phyloP scores from a whole-genome alignment of 2,797 vertebrate genomes.

The Lepus oiostolus region DNA sequence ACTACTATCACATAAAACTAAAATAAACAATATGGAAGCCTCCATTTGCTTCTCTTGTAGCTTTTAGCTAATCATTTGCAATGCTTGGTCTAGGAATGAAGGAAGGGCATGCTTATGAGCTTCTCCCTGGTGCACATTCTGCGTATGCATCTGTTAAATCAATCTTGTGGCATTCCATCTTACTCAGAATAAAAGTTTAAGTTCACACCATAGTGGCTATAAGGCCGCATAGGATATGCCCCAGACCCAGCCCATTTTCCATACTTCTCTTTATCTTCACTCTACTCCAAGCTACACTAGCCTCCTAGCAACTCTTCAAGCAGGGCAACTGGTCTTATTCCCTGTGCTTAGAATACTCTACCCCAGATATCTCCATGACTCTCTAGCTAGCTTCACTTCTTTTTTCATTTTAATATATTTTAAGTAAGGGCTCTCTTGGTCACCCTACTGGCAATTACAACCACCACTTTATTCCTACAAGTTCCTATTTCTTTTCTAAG shows the following conservation, averaged over 20 bases:
- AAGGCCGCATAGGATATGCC: background rate
- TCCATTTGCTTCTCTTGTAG: background rate
- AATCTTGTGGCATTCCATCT: background rate
- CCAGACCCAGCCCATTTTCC: background rate
- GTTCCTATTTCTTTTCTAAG: background rate
- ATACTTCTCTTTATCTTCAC: background rate
- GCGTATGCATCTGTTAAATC: background rate
- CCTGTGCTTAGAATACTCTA: background rate
- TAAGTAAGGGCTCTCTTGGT: background rate
- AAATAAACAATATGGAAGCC: background rate
- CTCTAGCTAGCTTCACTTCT: background rate
- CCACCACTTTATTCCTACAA: background rate
- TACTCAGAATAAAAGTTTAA: background rate
- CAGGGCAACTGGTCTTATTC: background rate
- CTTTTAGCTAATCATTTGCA: background rate
- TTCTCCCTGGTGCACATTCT: background rate
- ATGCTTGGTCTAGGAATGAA: background rate
- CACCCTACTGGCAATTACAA: background rate
- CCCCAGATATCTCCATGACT: background rate
- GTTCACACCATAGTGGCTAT: background rate
- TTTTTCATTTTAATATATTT: slow-evolving; percentile 9
- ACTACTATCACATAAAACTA: background rate
- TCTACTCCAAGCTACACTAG: background rate
- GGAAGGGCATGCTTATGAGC: background rate
- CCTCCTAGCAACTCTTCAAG: background rate